Conservation (phyloP, 2,888 invertebrate genomes). For the Anodontia alba region DNA sequence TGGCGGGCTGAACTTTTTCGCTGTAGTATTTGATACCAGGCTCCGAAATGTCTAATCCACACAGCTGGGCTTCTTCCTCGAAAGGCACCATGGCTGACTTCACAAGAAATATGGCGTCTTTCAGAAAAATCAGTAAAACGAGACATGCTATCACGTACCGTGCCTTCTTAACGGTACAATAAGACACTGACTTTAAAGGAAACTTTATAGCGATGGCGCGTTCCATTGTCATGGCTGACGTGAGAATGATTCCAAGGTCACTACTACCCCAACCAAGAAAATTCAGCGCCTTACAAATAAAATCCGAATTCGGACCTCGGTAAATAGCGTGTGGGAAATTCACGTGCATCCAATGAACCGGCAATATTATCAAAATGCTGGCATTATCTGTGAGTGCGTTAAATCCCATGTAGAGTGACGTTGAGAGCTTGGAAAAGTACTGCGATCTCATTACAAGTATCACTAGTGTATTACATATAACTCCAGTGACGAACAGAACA, state of each 20-base stretch:
- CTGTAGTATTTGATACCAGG: conserved; percentile 28
- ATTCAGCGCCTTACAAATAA: conserved; percentile 71
- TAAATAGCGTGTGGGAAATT: conserved; percentile 67
- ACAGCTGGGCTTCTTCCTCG: conserved; percentile 60
- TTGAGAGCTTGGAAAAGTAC: conserved; percentile 71
- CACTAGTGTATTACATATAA: conserved; percentile 69
- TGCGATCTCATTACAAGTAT: conserved; percentile 70
- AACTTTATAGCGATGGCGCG: conserved; percentile 71
- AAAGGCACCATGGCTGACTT: conserved; percentile 59
- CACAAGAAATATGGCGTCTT: conserved; percentile 64
- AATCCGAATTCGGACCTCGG: conserved; percentile 58
- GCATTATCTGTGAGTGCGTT: conserved; percentile 69
- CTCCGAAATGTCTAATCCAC: conserved; percentile 61
- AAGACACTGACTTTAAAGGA: conserved; percentile 66
- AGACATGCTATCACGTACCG: conserved; percentile 61
- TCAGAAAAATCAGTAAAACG: conserved; percentile 59
- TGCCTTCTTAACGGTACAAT: conserved; percentile 69
- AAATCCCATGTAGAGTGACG: conserved; percentile 73
- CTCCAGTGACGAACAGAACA: conserved; percentile 63
- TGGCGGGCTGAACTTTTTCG: conserved; percentile 64
- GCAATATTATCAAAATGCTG: conserved; percentile 66
- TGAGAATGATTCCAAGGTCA: conserved; percentile 72
- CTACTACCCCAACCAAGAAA: conserved; percentile 74
- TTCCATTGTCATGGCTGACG: conserved; percentile 77
- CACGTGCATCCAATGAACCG: conserved; percentile 73